These are phyloP conservation scores for Protobothrops mucrosquamatus DNA, from an alignment of 2,113 vertebrate species.

Conservation along the genomic window DNA sequence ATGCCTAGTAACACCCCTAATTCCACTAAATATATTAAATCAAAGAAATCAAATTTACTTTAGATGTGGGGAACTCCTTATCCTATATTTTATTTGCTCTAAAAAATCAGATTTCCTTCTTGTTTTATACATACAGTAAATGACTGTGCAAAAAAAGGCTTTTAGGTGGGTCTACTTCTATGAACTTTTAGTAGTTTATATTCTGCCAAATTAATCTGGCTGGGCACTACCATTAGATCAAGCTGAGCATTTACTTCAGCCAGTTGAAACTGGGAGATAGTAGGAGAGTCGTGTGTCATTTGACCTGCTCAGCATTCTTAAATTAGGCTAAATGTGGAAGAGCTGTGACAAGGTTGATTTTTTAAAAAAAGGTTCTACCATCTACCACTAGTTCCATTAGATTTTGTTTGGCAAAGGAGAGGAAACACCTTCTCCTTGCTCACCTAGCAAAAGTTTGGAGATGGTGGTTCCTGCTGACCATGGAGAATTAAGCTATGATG, in stretches of 20 bases:
- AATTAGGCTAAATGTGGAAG: background rate
- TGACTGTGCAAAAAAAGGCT: background rate
- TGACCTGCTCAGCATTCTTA: background rate
- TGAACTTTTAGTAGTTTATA: no score
- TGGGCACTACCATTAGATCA: background rate
- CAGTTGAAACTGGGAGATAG: background rate
- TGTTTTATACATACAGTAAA: background rate
- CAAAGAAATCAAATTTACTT: background rate
- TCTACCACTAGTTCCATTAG: no score
- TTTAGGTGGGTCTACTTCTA: background rate
- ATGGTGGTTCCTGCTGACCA: background rate
- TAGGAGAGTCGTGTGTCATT: background rate
- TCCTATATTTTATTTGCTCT: background rate
- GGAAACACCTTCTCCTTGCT: no score
- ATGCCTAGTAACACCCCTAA: no score
- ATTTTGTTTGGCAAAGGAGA: no score
- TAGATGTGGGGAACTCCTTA: background rate
- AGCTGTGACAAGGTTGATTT: no score
- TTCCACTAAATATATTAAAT: no score
- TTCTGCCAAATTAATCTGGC: background rate
- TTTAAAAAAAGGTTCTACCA: no score
- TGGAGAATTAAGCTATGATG: background rate
- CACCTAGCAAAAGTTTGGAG: no score
- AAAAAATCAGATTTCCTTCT: background rate
- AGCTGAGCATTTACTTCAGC: background rate